Base-by-base conservation (phyloP, 1,140 invertebrate species). In the Tyrophagus putrescentiae region DNA sequence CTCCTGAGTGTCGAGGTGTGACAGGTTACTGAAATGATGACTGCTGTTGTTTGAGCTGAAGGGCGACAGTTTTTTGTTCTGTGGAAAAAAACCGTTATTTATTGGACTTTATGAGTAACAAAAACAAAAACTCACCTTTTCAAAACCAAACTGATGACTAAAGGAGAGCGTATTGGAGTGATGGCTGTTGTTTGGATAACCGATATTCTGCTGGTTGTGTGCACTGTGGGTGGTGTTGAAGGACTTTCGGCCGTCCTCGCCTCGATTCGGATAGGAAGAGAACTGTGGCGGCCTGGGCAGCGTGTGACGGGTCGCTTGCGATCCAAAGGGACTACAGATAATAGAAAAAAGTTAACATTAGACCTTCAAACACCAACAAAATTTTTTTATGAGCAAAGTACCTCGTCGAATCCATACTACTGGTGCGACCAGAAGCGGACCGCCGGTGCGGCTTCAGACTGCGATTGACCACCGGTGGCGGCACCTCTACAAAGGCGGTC, bases 381-480 rank as follows among this genome's bases (percentile, higher is more conserved):
- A n/a, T n/a, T n/a, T n/a, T n/a, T n/a, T 18, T 21, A 6, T 52
- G 44, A 11, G 25, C 25, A 60, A 60, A 44, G 9, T 16, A 7
- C 25, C n/a, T 23, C 11, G 56, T 60, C 21, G 58, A 25, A 31
- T 21, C 53, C 18, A 50, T 61, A 16, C 56, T 41, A 21, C 32
- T 44, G 13, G 23, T 42, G 13, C 54, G 57, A 21, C 28, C 64
- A 32, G 57, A 41, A 45, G 60, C 42, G 78, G 79, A 56, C 77
- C 70, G 65, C 76, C 79, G 18, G 41, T 68, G 68, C 60, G 87
- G 87, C 69, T 91, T 91, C 1, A 89, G 73, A 42, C 80, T 81
- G 13, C 86, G 75, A 68, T 89, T 82, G 29, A 87, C 82, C 7
- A 76, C 75, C 4, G 84, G 84, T n/a, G n/a, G n/a, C 7, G 85